A percentile compares a stretch with the other conserved stretches of the same genome.
phyloP scores from a whole-genome alignment of 2,113 vertebrate genomes.

The Vulpes ferrilata region DNA sequence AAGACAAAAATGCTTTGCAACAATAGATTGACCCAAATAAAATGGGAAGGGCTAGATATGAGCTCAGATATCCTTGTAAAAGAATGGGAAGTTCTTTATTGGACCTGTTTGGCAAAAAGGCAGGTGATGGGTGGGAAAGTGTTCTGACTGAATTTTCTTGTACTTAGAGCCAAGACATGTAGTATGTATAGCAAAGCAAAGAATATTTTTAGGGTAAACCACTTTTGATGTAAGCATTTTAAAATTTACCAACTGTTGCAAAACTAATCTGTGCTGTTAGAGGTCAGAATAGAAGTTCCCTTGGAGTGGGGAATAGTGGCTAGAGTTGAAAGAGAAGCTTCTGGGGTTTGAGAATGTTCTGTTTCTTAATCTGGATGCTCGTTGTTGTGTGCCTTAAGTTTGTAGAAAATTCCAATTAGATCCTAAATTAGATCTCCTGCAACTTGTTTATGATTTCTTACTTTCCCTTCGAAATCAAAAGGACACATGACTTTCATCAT shows the following conservation, averaged over 20 bases:
- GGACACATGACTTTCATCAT: slow-evolving; percentile 66
- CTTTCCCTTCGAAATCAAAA: slow-evolving; percentile 76
- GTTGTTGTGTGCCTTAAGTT: not conserved
- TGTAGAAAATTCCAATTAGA: slow-evolving; percentile 11
- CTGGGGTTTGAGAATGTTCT: not conserved
- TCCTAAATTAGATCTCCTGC: not conserved
- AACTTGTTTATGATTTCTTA: slow-evolving; percentile 34
- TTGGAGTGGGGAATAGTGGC: not conserved
- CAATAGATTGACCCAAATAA: slow-evolving; percentile 3
- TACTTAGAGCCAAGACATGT: not conserved
- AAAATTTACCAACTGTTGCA: not conserved
- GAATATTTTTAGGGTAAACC: slow-evolving; percentile 4
- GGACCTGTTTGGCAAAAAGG: not conserved
- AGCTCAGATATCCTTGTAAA: not conserved
- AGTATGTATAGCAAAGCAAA: not conserved
- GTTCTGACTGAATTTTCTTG: not conserved
- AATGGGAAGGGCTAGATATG: not conserved
- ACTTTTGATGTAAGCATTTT: not conserved
- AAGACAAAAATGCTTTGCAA: slow-evolving; percentile 4
- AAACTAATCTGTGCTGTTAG: not conserved
- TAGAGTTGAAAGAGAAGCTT: not conserved
- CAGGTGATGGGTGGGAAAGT: not conserved
- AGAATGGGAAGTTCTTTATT: not conserved
- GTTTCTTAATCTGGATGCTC: not conserved
- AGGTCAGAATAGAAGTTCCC: not conserved